phyloP scores from a whole-genome alignment of 1,140 invertebrate species.

The Macrotrachela quadricornifera region DNA sequence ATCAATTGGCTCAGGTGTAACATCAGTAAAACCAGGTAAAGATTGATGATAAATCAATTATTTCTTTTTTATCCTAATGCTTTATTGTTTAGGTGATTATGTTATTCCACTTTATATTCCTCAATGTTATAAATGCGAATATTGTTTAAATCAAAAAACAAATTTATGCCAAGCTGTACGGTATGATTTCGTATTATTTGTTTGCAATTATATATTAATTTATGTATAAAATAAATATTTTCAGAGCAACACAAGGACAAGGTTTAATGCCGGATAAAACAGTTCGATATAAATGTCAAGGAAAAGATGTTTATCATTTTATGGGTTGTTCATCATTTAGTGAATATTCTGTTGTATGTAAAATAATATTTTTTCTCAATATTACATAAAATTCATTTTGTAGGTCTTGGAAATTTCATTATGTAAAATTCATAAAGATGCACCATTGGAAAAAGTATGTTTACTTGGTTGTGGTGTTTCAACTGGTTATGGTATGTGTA shows the following conservation, averaged over 20 bases:
- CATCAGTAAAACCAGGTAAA: conserved; percentile 51
- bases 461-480: conserved; percentile 71
- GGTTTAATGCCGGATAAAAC: conserved; percentile 87
- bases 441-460: conserved; percentile 71
- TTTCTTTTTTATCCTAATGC: conserved; percentile 9
- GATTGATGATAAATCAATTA: neutral
- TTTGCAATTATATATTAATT: neutral
- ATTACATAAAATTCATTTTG: conserved; percentile 12
- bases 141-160: conserved; percentile 78
- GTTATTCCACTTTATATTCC: conserved; percentile 88
- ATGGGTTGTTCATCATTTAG: conserved; percentile 95
- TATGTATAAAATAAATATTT: conserved; percentile 2
- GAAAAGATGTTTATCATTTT: conserved; percentile 68
- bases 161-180: conserved; percentile 84
- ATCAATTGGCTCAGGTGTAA: conserved; percentile 78
- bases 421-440: conserved; percentile 38
- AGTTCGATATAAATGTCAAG: conserved; percentile 60
- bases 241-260: conserved; percentile 41
- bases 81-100: conserved; percentile 52
- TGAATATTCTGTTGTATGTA: conserved; percentile 74
- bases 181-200: conserved; percentile 18
- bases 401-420: conserved; percentile 10
- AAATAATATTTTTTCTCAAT: conserved; percentile 36
- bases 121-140: conserved; percentile 86
- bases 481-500: conserved; percentile 37